phyloP scores from a whole-genome alignment of 2,888 invertebrate species.

The Papilio protenor region DNA sequence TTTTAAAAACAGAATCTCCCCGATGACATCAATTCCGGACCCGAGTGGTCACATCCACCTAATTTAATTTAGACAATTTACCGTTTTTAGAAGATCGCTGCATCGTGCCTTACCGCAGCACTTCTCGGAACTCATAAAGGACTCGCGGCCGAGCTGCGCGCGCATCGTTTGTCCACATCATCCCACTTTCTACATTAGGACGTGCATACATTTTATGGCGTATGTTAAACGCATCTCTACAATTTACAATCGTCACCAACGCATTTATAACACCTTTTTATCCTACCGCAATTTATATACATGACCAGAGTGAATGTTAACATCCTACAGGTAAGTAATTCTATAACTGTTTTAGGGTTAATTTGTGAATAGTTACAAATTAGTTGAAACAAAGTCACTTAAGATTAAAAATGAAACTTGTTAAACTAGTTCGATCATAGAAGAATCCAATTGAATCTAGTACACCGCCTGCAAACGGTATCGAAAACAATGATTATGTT shows the following conservation, averaged over 20 bases:
- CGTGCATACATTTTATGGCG: slow-evolving; percentile 49
- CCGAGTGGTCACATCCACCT: slow-evolving; percentile 63
- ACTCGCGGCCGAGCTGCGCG: slow-evolving; percentile 51
- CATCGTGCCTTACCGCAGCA: slow-evolving; percentile 60
- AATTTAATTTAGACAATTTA: slow-evolving; percentile 75
- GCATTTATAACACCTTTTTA: slow-evolving; percentile 6
- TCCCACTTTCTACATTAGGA: slow-evolving; percentile 66
- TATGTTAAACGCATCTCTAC: slow-evolving; percentile 12
- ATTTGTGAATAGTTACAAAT: neutral
- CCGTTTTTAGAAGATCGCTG: slow-evolving; percentile 63
- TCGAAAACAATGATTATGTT: slow-evolving; percentile 55
- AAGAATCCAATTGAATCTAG: slow-evolving; percentile 19
- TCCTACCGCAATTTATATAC: neutral
- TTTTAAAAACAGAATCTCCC: slow-evolving; percentile 49
- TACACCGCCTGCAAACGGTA: slow-evolving; percentile 42
- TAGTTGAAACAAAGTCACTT: neutral
- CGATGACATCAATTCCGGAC: slow-evolving; percentile 53
- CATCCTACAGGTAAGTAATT: neutral
- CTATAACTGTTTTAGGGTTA: neutral
- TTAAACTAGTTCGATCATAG: neutral
- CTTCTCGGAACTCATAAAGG: slow-evolving; percentile 76
- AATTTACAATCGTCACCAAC: neutral
- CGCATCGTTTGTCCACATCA: slow-evolving; percentile 62
- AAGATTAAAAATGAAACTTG: neutral
- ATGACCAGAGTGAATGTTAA: neutral